Base-by-base conservation (phyloP, 1,140 invertebrate species). In the Neuroterus valhalla region DNA sequence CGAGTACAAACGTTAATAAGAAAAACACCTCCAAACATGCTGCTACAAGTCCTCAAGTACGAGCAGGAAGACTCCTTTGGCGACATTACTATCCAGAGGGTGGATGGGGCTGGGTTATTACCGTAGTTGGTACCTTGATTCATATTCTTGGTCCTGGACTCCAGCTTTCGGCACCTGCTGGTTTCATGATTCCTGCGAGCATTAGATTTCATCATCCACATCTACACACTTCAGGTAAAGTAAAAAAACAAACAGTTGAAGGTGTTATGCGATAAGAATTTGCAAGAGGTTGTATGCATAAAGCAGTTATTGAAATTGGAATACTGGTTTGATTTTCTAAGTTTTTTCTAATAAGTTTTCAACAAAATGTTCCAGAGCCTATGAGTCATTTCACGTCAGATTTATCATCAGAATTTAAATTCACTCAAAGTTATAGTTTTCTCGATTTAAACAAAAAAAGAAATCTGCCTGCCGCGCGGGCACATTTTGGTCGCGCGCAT, bases 51-150 rank as follows among this genome's bases (percentile, higher is more conserved):
- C 44, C 81, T 8, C 82, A 78, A 23, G 62, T 82, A 15, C 84
- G 82, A 48, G 82, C 85, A 4, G 76, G 80, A n/a, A 74, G 82
- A 66, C 72, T 86, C 11, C 44, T 91, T 2, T 85, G 88, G 45
- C 85, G 93, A 31, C 94, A 95, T 82, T 95, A 95, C 87, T 95
- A 95, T 86, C 94, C 94, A 1, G 94, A 96, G 81, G 94, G 94
- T 2, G 94, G 94, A 2, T 96, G 95, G 95, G 95, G 95, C 0
- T 96, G 94, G 94, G 92, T 94, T 17, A 92, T 96, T 10, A 91
- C 94, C 0, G 90, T 90, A 1, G 94, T 93, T 38, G 92, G 93
- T 5, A 91, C 93, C 26, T 80, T 94, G 3, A 92, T 93, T n/a
- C 92, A 94, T 75, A 85, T 94, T 11, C 86, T 95, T n/a, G 92